These are phyloP conservation scores for Hormaphis cornu DNA, from an alignment of 1,140 invertebrate genomes.

Conservation along the genomic window DNA sequence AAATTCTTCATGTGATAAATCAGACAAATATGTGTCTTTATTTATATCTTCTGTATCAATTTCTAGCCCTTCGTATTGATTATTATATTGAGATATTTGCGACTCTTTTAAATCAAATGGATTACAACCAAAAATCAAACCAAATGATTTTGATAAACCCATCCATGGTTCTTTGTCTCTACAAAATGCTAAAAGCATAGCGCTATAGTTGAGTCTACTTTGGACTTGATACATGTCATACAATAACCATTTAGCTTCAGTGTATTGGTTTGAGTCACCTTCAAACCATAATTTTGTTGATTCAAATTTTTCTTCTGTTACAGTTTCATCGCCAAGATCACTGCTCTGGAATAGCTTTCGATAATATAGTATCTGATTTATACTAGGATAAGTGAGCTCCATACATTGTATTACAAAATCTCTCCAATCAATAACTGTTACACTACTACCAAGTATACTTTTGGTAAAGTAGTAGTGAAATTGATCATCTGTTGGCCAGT, in stretches of 20 bases:
- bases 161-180: not conserved
- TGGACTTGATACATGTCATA: conserved; percentile 5
- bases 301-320: not conserved
- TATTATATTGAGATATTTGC: not conserved
- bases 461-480: not conserved
- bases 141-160: not conserved
- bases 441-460: not conserved
- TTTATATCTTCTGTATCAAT: not conserved
- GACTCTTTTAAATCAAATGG: not conserved
- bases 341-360: not conserved
- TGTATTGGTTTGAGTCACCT: not conserved
- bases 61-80: not conserved
- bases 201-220: not conserved
- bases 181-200: conserved; percentile 23
- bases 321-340: not conserved
- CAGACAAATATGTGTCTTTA: not conserved
- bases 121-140: not conserved
- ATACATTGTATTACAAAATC: conserved; percentile 9
- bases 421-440: conserved; percentile 12
- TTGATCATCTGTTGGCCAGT: not conserved
- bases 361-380: not conserved
- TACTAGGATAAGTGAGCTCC: not conserved
- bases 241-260: not conserved
- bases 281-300: conserved; percentile 2
- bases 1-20: not conserved